Percentiles rank a stretch among this genome's conserved stretches.
These are phyloP conservation scores for Cantharis lateralis DNA, from an alignment of 2,888 invertebrate species.

Conservation along the genomic window DNA sequence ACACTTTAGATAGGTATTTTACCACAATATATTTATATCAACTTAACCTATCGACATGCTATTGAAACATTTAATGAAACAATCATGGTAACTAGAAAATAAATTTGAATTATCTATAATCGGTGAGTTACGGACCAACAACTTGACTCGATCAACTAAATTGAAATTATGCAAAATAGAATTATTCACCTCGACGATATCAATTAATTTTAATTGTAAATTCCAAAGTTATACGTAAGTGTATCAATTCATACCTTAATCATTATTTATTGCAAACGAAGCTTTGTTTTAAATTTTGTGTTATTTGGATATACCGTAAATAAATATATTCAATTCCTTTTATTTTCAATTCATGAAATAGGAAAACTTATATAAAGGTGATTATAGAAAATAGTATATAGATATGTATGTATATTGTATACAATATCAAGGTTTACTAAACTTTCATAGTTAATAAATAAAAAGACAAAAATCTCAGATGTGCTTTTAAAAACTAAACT, in stretches of 20 bases:
- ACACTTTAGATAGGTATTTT: too few relatives aligned
- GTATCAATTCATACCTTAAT: background rate
- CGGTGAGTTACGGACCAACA: background rate
- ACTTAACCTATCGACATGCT: too few relatives aligned
- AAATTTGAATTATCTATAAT: background rate
- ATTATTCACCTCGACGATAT: background rate
- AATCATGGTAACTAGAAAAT: background rate
- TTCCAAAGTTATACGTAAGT: background rate
- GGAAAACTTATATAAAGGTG: too few relatives aligned
- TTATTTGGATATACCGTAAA: background rate
- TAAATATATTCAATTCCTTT: too few relatives aligned
- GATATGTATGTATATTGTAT: too few relatives aligned
- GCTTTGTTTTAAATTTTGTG: background rate
- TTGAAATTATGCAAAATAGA: background rate
- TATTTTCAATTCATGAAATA: too few relatives aligned
- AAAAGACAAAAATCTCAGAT: slow-evolving; percentile 35
- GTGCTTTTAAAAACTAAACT: slow-evolving; percentile 34
- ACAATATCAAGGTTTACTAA: slow-evolving; percentile 3
- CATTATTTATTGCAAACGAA: background rate
- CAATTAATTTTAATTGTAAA: background rate
- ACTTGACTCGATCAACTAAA: background rate
- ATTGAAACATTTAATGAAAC: background rate
- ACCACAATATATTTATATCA: too few relatives aligned
- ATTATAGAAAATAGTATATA: too few relatives aligned
- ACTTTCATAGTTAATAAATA: slow-evolving; percentile 29